Conservation (phyloP, 2,797 vertebrate genomes). For the Eulemur coronatus region DNA sequence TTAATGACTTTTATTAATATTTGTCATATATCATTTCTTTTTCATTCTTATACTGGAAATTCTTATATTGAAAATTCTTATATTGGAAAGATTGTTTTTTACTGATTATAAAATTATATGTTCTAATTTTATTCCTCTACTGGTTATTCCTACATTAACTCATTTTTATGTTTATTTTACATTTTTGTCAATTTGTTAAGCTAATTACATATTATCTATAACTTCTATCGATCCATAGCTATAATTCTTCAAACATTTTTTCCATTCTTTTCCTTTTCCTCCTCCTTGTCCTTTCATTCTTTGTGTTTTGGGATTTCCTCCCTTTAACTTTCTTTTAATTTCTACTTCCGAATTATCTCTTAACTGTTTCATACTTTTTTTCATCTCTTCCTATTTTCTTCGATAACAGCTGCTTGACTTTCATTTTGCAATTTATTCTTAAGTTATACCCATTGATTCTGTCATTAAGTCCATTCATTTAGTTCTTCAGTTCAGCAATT, state of each 20-base stretch:
- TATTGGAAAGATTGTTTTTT: not conserved
- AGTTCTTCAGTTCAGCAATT: not conserved
- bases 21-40: not conserved
- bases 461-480: not conserved
- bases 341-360: not conserved
- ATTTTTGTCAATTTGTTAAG: not conserved
- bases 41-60: not conserved
- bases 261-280: not conserved
- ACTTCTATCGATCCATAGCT: not conserved
- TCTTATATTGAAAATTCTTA: not conserved
- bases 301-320: not conserved
- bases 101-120: not conserved
- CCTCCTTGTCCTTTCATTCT: not conserved
- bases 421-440: not conserved
- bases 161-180: not conserved
- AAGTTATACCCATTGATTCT: not conserved
- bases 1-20: not conserved
- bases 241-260: not conserved
- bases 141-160: not conserved
- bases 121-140: not conserved
- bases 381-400: not conserved
- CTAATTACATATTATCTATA: not conserved
- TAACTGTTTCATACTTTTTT: not conserved
- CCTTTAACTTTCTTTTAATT: not conserved
- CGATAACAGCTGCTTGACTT: not conserved